phyloP scores from a whole-genome alignment of 2,888 invertebrate species.

The Yponomeuta plumbellus region DNA sequence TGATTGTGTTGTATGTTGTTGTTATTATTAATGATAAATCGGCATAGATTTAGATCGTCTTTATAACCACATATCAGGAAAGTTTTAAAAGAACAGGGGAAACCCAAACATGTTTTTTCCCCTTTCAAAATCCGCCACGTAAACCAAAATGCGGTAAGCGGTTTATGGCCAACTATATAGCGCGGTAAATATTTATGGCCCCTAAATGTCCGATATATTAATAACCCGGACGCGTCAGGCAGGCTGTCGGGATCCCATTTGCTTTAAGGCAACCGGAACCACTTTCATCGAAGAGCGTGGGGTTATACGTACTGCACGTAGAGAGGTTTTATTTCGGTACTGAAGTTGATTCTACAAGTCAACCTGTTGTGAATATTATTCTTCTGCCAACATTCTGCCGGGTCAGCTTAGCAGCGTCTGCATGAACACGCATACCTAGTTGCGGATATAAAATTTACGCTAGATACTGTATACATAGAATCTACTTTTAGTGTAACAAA shows the following conservation, averaged over 20 bases:
- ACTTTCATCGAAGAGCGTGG: conserved; percentile 28
- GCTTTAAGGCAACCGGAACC: conserved; percentile 29
- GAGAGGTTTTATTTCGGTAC: too few relatives aligned
- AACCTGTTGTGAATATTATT: too few relatives aligned
- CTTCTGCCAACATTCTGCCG: too few relatives aligned
- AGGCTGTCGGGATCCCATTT: conserved; percentile 13
- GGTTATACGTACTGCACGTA: too few relatives aligned
- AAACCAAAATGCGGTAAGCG: conserved; percentile 8
- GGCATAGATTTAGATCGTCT: background rate
- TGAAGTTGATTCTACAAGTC: too few relatives aligned
- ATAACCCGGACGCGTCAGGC: conserved; percentile 12
- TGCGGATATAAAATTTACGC: too few relatives aligned
- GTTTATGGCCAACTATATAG: conserved; percentile 21
- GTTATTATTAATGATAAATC: too few relatives aligned
- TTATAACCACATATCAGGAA: background rate
- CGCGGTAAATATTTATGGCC: conserved; percentile 53
- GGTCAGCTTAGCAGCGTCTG: too few relatives aligned
- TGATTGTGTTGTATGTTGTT: too few relatives aligned
- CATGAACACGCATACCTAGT: too few relatives aligned
- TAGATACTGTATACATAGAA: too few relatives aligned
- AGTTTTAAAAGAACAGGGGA: background rate
- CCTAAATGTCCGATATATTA: conserved; percentile 41
- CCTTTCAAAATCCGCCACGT: conserved; percentile 7
- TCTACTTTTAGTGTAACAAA: too few relatives aligned
- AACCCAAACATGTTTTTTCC: background rate